These are phyloP conservation scores for Grus americana DNA, from an alignment of 2,113 vertebrate genomes.

Conservation along the genomic window DNA sequence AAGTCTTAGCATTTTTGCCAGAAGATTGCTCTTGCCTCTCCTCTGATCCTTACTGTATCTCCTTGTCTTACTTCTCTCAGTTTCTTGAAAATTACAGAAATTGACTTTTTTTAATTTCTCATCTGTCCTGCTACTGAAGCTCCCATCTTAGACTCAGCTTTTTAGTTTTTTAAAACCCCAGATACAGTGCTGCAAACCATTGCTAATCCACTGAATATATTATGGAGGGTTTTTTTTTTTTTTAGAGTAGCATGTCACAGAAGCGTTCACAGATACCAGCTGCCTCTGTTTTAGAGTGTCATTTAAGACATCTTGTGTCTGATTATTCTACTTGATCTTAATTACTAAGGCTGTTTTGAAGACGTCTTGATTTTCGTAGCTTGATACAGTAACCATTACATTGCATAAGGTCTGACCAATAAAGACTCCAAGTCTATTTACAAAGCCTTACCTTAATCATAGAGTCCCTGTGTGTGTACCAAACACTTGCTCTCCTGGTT, in stretches of 20 bases:
- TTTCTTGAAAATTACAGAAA: background rate
- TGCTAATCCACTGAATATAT: background rate
- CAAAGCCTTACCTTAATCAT: slow-evolving; percentile 72
- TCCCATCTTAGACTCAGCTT: background rate
- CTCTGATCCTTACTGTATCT: background rate
- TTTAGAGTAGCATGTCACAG: background rate
- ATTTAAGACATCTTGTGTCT: background rate
- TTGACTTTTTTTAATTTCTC: background rate
- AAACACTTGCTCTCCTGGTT: background rate
- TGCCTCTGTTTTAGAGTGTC: background rate
- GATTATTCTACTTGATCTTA: background rate
- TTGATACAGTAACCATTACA: background rate
- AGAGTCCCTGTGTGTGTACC: slow-evolving; percentile 13
- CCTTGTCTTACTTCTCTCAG: background rate
- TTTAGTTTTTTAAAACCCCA: background rate
- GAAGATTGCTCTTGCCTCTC: background rate
- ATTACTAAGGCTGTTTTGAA: background rate
- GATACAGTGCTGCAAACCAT: background rate
- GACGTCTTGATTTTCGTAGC: background rate
- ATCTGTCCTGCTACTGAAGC: background rate
- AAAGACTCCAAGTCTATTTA: background rate
- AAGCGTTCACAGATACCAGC: background rate
- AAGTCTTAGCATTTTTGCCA: background rate
- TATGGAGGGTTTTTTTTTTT: background rate
- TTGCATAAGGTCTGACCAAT: background rate